These are phyloP conservation scores for Calliscelio sp. DNA, from an alignment of 2,888 invertebrate genomes.

Conservation along the genomic window DNA sequence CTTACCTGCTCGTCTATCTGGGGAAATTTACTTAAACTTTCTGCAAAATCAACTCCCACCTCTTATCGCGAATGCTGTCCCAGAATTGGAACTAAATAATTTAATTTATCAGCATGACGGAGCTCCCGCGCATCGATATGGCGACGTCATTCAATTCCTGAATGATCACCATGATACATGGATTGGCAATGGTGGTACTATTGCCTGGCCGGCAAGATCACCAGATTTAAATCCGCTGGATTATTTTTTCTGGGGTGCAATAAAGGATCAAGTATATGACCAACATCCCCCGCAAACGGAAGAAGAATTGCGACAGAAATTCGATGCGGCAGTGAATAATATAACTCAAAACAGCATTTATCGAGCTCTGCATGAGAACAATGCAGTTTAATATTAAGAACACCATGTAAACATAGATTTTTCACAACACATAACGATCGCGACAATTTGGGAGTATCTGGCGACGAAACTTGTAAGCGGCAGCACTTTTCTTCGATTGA, in stretches of 20 bases:
- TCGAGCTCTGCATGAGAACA: background rate
- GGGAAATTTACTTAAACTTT: background rate
- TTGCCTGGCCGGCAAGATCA: background rate
- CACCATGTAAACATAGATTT: too few relatives aligned
- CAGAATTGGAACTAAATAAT: background rate
- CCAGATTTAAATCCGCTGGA: slow-evolving; percentile 2
- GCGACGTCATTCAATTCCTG: background rate
- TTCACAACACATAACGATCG: too few relatives aligned
- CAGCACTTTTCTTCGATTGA: too few relatives aligned
- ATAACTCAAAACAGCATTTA: background rate
- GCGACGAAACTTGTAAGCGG: too few relatives aligned
- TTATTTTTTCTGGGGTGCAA: background rate
- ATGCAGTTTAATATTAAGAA: too few relatives aligned
- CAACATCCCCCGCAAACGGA: background rate
- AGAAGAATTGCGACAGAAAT: background rate
- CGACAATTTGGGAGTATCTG: too few relatives aligned
- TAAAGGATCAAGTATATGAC: background rate
- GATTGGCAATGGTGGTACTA: background rate
- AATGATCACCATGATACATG: background rate
- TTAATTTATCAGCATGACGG: slow-evolving; percentile 28
- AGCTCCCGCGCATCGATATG: background rate
- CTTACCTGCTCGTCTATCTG: background rate
- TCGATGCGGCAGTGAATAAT: too few relatives aligned
- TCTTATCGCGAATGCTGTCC: background rate
- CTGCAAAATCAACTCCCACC: background rate